phyloP scores from a whole-genome alignment of 2,888 invertebrate species.

The Coremacera marginata region DNA sequence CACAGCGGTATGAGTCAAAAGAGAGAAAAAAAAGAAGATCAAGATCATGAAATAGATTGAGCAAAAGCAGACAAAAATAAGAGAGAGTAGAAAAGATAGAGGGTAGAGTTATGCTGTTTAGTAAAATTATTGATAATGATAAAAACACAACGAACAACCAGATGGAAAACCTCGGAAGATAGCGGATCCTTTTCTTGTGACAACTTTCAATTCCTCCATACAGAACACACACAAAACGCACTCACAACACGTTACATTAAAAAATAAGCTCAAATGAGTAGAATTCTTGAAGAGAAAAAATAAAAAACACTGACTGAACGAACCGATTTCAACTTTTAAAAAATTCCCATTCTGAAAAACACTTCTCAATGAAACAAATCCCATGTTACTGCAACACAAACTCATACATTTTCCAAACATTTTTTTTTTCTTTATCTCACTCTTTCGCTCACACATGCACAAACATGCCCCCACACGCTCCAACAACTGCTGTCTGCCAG shows the following conservation, averaged over 20 bases:
- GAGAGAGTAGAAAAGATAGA: slow-evolving; percentile 10
- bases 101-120: too few species aligned
- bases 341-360: slow-evolving; percentile 37
- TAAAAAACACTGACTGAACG: slow-evolving; percentile 58
- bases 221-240: slow-evolving; percentile 27
- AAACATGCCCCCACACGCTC: neutral
- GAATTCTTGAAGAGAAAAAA: slow-evolving; percentile 15
- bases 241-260: neutral
- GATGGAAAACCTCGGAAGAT: too few species aligned
- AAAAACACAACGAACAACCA: neutral
- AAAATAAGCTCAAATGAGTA: slow-evolving; percentile 7
- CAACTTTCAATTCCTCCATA: slow-evolving; percentile 43
- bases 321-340: slow-evolving; percentile 48
- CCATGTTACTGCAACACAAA: too few species aligned
- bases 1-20: neutral
- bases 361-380: neutral
- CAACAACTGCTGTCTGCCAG: slow-evolving; percentile 26
- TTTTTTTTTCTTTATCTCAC: neutral
- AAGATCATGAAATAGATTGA: slow-evolving; percentile 28
- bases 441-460: neutral
- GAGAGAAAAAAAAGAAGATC: neutral
- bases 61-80: slow-evolving; percentile 30
- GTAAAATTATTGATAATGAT: neutral
- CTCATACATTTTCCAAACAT: neutral
- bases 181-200: too few species aligned